Conservation (phyloP, 1,140 invertebrate species). For the Diuraphis noxia region DNA sequence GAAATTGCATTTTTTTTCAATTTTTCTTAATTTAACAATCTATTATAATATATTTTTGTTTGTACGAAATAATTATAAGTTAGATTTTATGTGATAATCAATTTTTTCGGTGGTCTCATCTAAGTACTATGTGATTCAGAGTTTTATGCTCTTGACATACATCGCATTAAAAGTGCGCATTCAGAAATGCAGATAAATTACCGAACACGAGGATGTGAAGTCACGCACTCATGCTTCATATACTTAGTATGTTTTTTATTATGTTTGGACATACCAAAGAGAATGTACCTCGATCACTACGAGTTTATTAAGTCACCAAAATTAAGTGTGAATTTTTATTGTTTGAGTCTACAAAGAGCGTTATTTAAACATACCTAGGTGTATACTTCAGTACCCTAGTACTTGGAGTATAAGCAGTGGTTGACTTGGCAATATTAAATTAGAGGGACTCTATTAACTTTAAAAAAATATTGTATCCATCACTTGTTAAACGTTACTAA, state of each 20-base stretch:
- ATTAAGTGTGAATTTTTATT: background rate
- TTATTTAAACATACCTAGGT: background rate
- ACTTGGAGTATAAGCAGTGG: too few relatives aligned
- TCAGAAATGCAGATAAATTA: background rate
- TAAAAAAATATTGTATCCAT: too few relatives aligned
- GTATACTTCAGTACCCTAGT: too few relatives aligned
- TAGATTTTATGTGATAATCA: background rate
- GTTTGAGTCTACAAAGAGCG: background rate
- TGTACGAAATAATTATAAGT: background rate
- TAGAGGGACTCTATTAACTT: too few relatives aligned
- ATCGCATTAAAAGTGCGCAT: background rate
- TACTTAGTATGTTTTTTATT: background rate
- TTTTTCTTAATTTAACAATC: background rate
- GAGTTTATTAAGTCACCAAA: background rate
- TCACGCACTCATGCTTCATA: background rate
- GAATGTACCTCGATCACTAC: background rate
- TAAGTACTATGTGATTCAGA: background rate
- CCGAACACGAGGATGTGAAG: background rate
- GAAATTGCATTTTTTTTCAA: too few relatives aligned
- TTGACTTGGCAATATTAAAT: too few relatives aligned
- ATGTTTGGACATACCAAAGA: background rate
- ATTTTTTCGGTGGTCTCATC: background rate
- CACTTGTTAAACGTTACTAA: too few relatives aligned
- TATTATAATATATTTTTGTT: background rate
- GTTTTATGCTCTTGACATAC: background rate